Evolutionary conservation across 1,140 invertebrate species (phyloP), one percentile per base, ranked within the genome.

Genomic region (Contarinia nasturtii): DNA sequence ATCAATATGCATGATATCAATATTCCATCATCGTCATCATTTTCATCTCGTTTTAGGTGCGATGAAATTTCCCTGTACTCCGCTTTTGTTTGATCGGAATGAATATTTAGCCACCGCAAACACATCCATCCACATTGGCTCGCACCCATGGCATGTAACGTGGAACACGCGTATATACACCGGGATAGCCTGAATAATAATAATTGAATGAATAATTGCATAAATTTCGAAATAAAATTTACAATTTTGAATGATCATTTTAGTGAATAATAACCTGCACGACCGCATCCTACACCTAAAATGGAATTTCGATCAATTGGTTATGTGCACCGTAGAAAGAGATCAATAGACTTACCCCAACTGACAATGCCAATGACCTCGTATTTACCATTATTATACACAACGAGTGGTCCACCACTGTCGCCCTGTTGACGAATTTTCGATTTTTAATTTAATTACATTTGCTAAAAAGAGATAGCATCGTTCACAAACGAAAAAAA

Each of bases 341-440:
- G 18, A 8, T 20, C 18, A 19, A 17, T 20, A 21, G 21, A 7
- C 10, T 21, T 20, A 4, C 20, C 7, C 18, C 18, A 19, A 40
- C 15, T 11, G 38, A 11, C 15, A 15, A 68, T 55, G 80, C 82
- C 81, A 45, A 82, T 77, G 33, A 85, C 77, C 64, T 83, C 80
- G 51, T 73, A 76, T 63, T 74, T 80, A 46, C 80, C 77, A 14
- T 74, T 76, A 52, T 76, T 74, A 50, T 79, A 76, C 8, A 86
- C 59, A 0, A 86, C 62, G 27, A 87, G 63, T 1, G 84, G 84
- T 1, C 84, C 84, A n/a, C 84, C 84, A 52, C 81, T 84, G 56
- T 86, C 82, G 2, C 84, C 84, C 66, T 82, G n/a, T n/a, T n/a
- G n/a, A n/a, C n/a, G n/a, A n/a, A n/a, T n/a, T n/a, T n/a, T n/a